phyloP scores from a whole-genome alignment of 2,797 vertebrate species.

The Carcharodon carcharias region DNA sequence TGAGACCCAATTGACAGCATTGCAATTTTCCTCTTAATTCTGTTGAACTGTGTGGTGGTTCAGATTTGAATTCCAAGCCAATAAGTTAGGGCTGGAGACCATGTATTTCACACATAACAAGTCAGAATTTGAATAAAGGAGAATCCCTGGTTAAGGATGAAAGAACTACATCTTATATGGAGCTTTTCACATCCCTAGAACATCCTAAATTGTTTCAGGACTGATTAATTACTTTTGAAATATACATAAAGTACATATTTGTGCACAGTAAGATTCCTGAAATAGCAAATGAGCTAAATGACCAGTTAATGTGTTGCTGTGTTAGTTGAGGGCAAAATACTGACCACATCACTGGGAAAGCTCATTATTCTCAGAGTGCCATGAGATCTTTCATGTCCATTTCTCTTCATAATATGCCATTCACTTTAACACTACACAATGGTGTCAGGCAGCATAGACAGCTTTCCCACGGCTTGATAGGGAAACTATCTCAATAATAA shows the following conservation, averaged over 20 bases:
- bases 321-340: neutral
- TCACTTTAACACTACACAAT: neutral
- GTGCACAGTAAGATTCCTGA: too few relatives aligned
- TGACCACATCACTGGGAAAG: neutral
- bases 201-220: too few relatives aligned
- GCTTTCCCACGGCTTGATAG: neutral
- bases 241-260: neutral
- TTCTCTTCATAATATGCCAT: neutral
- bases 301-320: neutral
- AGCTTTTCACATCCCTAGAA: neutral
- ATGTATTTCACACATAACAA: neutral
- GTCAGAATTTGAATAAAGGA: neutral
- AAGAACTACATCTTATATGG: neutral
- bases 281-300: neutral
- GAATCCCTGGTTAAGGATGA: neutral
- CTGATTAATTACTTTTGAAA: neutral
- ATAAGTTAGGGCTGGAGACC: neutral
- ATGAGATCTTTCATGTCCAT: neutral
- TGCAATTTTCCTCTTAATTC: neutral
- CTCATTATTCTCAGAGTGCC: neutral
- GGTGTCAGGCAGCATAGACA: neutral
- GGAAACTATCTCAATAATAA: neutral
- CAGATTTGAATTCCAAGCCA: neutral
- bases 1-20: neutral
- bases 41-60: neutral